Evolutionary conservation across 2,888 invertebrate genomes (phyloP), one percentile per base, ranked within the genome.

Genomic region (Drosophila bunnanda): DNA sequence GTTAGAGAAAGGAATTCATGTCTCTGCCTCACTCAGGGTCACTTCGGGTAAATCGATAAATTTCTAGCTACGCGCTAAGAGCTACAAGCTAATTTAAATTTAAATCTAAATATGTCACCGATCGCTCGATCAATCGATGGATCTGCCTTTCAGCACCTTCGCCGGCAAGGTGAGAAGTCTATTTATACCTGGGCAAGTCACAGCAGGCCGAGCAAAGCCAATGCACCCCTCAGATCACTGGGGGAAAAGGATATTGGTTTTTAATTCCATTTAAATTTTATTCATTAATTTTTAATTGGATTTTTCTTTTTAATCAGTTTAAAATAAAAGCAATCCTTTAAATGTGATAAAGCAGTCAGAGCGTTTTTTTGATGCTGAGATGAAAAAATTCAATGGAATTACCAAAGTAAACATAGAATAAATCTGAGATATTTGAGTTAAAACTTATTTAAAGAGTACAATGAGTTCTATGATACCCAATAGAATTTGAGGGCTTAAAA

Each of bases 131-230:
- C 64, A 60, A 41, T 65, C 41, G 64, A 20, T 60, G 64, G 78
- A 76, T 64, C 82, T 55, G 75, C 77, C 83, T 83, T 80, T 83
- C 83, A 83, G 78, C 85, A 85, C 60, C 66, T 83, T 72, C 66
- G 62, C 52, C 73, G 62, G 54, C 80, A 67, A 75, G 80, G 78
- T 77, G 73, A 55, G 56, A 12, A 38, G n/a, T 52, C 59, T 77
- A 82, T 82, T 78, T 75, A 71, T 73, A 78, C 48, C 58, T 38
- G 43, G 22, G 15, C 15, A 41, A 54, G 17, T 41, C 36, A 54
- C 34, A 36, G 36, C n/a, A 30, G n/a, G 22, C 28, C 12, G 10
- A 71, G 53, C 17, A 34, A 15, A 71, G 53, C 22, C 56, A 46
- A 38, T 64, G 20, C 20, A 52, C 36, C 44, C n/a, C 10, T 5